Base-by-base conservation (phyloP, 2,113 vertebrate genomes). In the Euleptes europaea region DNA sequence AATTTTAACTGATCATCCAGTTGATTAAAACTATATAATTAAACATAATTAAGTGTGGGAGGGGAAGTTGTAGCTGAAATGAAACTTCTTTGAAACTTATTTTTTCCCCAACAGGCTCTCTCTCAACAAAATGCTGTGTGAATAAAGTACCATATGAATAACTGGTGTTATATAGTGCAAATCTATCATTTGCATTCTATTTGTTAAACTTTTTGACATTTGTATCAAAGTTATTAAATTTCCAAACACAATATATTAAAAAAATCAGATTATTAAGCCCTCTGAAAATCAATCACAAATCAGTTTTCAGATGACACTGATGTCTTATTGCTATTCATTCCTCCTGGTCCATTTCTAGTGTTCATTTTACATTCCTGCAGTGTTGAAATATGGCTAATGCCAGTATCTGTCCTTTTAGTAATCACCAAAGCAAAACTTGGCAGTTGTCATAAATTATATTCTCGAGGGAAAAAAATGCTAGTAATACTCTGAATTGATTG, bases 251-350 rank as follows among this genome's bases (percentile, higher is more conserved):
- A 89, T 95, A 90, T 84, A 95, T 95, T 94, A 95, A 78, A 91
- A n/a, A 84, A 90, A 93, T 92, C 83, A 5, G 92, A 88, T 88
- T 92, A 94, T 95, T 94, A 95, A 94, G 86, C 78, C 88, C 89
- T 90, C 93, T 88, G 88, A 93, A 94, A 95, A 96, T 96, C 93
- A 92, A 96, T 95, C 95, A 95, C 92, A 94, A 92, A 95, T 95
- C 94, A 95, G 94, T 95, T 94, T 93, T 94, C 83, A 90, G 89
- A 94, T 95, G 93, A 96, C 94, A 96, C 77, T 94, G 95, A 96
- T 96, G 94, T 96, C 94, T 96, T 96, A 94, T 88, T 96, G 93
- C 93, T 91, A 92, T 90, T 93, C 92, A 95, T 94, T 96, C 90
- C 93, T 96, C 93, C 94, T 75, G 86, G 94, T 92, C 86, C 42